Percentiles rank a stretch among this genome's conserved stretches.
Evolutionary conservation across 2,797 vertebrate species (phyloP).

Genomic region (Sphaeramia orbicularis): DNA sequence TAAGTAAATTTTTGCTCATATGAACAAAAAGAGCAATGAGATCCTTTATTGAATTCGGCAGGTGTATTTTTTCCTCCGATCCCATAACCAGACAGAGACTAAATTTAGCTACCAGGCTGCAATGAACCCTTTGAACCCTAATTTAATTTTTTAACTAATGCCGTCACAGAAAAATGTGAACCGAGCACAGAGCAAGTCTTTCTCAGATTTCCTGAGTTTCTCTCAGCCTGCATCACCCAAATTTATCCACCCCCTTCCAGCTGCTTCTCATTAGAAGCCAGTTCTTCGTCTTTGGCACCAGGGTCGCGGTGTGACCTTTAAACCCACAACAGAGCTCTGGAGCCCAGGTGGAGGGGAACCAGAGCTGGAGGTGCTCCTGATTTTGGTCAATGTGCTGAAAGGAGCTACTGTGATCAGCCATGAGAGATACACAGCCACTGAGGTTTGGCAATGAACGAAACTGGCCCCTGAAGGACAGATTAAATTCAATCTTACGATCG

Average conservation of each 20-base stretch:
- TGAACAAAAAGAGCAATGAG: not conserved
- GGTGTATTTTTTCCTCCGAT: not conserved
- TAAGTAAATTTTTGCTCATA: not conserved
- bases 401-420: slow-evolving; percentile 20
- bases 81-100: not conserved
- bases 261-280: slow-evolving; percentile 76
- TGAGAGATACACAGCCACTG: slow-evolving; percentile 5
- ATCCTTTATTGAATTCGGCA: not conserved
- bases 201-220: slow-evolving; percentile 29
- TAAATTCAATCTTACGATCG: slow-evolving; percentile 20
- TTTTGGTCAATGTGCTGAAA: slow-evolving; percentile 50
- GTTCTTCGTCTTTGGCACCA: slow-evolving; percentile 63
- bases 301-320: slow-evolving; percentile 70
- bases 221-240: slow-evolving; percentile 3
- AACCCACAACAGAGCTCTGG: slow-evolving; percentile 46
- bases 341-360: slow-evolving; percentile 63
- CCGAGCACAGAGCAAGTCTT: slow-evolving; percentile 10
- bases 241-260: slow-evolving; percentile 35
- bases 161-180: slow-evolving; percentile 21
- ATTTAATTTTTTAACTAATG: slow-evolving; percentile 18
- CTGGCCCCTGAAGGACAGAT: slow-evolving; percentile 16
- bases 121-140: slow-evolving; percentile 29
- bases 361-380: slow-evolving; percentile 47
- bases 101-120: slow-evolving; percentile 6
- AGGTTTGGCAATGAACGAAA: slow-evolving; percentile 25